Evolutionary conservation across 2,797 vertebrate species (phyloP).

Genomic region (Neoniphon sammara): DNA sequence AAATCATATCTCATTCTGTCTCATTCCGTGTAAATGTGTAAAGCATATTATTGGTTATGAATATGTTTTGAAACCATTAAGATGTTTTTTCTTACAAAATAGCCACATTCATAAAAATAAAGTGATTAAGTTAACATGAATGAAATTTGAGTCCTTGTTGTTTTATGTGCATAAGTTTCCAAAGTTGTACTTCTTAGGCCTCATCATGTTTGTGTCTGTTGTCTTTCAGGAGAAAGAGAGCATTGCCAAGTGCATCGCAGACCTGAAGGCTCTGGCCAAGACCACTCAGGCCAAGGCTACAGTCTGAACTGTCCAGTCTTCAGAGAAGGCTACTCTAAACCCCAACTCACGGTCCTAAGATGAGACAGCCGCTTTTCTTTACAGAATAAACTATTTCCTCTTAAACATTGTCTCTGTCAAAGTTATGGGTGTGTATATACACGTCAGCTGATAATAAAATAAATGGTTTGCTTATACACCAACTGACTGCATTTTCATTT

Average conservation of each 20-base stretch:
- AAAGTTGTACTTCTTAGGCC: background rate
- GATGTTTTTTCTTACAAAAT: no score
- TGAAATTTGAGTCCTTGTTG: no score
- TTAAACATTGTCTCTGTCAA: slow-evolving; percentile 74
- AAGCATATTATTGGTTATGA: no score
- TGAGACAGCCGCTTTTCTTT: slow-evolving; percentile 69
- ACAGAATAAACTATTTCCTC: slow-evolving; percentile 78
- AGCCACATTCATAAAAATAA: no score
- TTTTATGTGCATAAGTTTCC: no score
- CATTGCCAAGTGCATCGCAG: slow-evolving; percentile 93
- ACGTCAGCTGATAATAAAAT: slow-evolving; percentile 78
- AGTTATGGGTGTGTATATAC: slow-evolving; percentile 82
- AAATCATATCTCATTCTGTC: no score
- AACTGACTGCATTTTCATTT: slow-evolving; percentile 21
- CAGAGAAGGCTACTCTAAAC: slow-evolving; percentile 49
- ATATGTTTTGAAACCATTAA: no score
- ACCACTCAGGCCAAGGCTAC: slow-evolving; percentile 77
- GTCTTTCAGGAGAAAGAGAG: slow-evolving; percentile 92
- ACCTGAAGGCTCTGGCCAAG: slow-evolving; percentile 91
- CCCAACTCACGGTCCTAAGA: slow-evolving; percentile 48
- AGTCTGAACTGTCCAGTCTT: slow-evolving; percentile 63
- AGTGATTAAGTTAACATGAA: no score
- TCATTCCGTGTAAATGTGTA: no score
- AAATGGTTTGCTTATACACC: slow-evolving; percentile 81
- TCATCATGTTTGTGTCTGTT: slow-evolving; percentile 27